Evolutionary conservation across 2,113 vertebrate species (phyloP).

Genomic region (Phalacrocorax brasilianus): DNA sequence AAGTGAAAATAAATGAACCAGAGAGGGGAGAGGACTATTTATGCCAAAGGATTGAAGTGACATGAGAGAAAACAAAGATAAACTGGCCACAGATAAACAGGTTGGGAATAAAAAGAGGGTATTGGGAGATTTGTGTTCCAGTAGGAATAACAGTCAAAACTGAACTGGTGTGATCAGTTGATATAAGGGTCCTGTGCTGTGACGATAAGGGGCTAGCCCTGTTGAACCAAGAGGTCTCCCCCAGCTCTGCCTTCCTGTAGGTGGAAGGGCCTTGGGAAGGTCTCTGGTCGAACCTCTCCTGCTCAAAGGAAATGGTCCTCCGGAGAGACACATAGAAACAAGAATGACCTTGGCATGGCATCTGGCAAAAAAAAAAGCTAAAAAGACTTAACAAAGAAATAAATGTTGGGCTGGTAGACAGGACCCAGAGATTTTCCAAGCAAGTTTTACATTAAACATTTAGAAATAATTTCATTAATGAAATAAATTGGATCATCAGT

Average conservation of each 20-base stretch:
- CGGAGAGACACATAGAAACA: neutral
- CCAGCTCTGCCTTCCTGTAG: neutral
- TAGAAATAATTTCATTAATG: neutral
- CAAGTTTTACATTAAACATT: neutral
- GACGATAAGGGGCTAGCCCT: neutral
- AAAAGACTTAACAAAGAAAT: neutral
- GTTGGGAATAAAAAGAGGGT: neutral
- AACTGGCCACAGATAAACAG: neutral
- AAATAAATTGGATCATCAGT: neutral
- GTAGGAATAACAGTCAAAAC: neutral
- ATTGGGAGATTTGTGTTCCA: neutral
- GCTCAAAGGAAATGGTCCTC: neutral
- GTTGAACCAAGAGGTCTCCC: neutral
- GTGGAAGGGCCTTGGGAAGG: neutral
- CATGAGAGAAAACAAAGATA: neutral
- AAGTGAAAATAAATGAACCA: neutral
- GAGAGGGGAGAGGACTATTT: neutral
- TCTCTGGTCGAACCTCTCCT: neutral
- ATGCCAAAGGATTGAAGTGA: neutral
- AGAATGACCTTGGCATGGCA: neutral
- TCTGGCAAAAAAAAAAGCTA: neutral
- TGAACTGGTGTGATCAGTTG: neutral
- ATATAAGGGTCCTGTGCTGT: neutral
- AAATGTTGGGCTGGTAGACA: neutral
- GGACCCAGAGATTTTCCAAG: neutral